phyloP scores from a whole-genome alignment of 2,797 vertebrate genomes.

The Coendou prehensilis region DNA sequence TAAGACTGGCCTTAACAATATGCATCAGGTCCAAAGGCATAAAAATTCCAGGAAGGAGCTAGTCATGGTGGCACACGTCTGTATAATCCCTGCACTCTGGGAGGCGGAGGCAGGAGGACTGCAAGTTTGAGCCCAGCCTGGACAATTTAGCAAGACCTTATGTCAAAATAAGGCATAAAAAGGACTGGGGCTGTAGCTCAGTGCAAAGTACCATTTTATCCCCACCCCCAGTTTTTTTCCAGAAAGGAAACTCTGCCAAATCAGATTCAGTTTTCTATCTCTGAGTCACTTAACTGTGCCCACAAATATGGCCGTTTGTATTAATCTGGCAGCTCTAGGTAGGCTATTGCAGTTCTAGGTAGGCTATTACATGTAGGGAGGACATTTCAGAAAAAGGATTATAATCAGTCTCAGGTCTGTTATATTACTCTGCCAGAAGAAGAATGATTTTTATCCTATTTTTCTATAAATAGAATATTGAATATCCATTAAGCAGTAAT shows the following conservation, averaged over 20 bases:
- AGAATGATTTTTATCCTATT: constrained; percentile 26
- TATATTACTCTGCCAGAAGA: background rate
- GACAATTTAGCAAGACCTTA: too few species aligned
- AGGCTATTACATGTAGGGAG: background rate
- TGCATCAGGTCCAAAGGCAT: background rate
- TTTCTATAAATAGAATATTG: constrained; percentile 22
- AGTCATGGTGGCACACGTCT: background rate
- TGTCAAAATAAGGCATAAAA: background rate
- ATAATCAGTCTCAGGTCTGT: constrained; percentile 3
- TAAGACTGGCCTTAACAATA: background rate
- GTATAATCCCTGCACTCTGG: background rate
- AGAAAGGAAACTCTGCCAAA: background rate
- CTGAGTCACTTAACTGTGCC: constrained; percentile 33
- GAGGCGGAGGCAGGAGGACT: background rate
- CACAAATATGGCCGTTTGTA: background rate
- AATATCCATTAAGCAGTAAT: constrained; percentile 39
- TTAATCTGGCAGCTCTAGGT: constrained; percentile 27
- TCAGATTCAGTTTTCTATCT: background rate
- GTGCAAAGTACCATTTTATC: background rate
- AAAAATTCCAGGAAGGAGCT: background rate
- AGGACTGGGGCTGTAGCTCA: background rate
- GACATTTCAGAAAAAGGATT: background rate
- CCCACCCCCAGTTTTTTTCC: too few species aligned
- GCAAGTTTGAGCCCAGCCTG: too few species aligned
- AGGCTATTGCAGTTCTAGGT: background rate